Evolutionary conservation across 1,140 invertebrate genomes (phyloP), one percentile per base, ranked within the genome.

Genomic region (Brachionus koreanus): DNA sequence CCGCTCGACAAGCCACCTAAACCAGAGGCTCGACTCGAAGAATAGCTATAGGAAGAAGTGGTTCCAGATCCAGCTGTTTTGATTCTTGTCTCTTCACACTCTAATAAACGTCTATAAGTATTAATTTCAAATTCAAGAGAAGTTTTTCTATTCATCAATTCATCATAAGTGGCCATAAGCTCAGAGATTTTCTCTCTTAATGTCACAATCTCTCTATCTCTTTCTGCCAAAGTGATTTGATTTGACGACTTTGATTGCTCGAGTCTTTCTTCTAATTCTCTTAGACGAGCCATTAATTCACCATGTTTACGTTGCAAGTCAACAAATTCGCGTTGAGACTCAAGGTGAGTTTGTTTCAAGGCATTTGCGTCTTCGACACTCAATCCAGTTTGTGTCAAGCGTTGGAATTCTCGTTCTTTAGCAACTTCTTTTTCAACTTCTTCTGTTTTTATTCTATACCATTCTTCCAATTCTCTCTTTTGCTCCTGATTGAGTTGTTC

Each of bases 101-200:
- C 82, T 23, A 82, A 42, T 43, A 82, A 46, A 9, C 82, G 63
- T 61, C 67, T 72, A 25, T 82, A 82, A n/a, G 82, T 82, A 25
- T 82, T 82, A 9, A 82, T 82, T 37, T 82, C 82, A 52, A 82
- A 82, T 63, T 65, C 29, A 29, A 82, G 82, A 19, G 65, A 72
- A 19, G 61, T 65, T 43, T 82, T 82, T 39, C 63, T 23, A 16
- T 75, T 61, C 25, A 82, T 49, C 0, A 74, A n/a, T 7, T 65
- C 63, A 33, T 65, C 63, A 82, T 67, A 52, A 6, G 82, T 65
- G 23, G 61, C 29, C 63, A 67, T 65, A 9, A 49, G 43, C 39
- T 72, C 65, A 9, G 35, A 39, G 5, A 69, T 69, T 37, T 82
- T 69, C 23, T 69, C 67, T 72, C 82, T 65, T 10, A 82, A 43